Percentiles rank a stretch among this genome's conserved stretches.
These are phyloP conservation scores for Drosophila kuntzei DNA, from an alignment of 2,888 invertebrate genomes.

Conservation along the genomic window DNA sequence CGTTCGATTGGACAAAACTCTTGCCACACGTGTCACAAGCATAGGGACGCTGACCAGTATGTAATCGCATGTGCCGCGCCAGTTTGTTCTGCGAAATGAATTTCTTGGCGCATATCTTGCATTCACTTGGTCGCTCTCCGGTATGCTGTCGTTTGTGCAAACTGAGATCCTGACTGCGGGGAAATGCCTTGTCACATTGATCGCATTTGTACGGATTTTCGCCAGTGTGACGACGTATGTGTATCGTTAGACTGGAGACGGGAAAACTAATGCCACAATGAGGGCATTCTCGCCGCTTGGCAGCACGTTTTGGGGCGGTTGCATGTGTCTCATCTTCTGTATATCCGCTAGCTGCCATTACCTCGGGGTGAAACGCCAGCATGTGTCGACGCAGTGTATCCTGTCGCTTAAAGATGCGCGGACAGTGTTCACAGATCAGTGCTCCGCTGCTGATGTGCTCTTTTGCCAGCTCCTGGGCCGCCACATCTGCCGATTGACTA, in stretches of 20 bases:
- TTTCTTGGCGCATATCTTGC: conserved; percentile 84
- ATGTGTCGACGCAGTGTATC: conserved; percentile 88
- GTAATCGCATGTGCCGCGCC: conserved; percentile 88
- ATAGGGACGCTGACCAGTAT: conserved; percentile 87
- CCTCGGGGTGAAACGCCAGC: conserved; percentile 75
- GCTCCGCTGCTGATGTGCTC: conserved; percentile 50
- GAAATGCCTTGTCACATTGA: conserved; percentile 88
- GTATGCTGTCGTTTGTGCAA: conserved; percentile 88
- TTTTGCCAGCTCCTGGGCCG: conserved; percentile 58
- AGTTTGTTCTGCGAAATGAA: conserved; percentile 88
- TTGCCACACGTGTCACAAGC: conserved; percentile 86
- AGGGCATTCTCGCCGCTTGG: conserved; percentile 86
- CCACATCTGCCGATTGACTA: conserved; percentile 50
- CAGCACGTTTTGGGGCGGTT: conserved; percentile 47
- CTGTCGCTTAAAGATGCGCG: conserved; percentile 86
- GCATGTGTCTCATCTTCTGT: not conserved
- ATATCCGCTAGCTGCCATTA: conserved; percentile 67
- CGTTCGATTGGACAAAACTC: conserved; percentile 90
- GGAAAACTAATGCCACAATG: conserved; percentile 88
- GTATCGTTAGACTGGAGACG: conserved; percentile 88
- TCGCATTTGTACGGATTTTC: conserved; percentile 88
- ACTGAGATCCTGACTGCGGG: conserved; percentile 87
- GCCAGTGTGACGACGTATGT: conserved; percentile 89
- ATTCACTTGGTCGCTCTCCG: conserved; percentile 87
- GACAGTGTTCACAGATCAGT: conserved; percentile 76